phyloP scores from a whole-genome alignment of 2,888 invertebrate genomes.

The Aspidapion aeneum region DNA sequence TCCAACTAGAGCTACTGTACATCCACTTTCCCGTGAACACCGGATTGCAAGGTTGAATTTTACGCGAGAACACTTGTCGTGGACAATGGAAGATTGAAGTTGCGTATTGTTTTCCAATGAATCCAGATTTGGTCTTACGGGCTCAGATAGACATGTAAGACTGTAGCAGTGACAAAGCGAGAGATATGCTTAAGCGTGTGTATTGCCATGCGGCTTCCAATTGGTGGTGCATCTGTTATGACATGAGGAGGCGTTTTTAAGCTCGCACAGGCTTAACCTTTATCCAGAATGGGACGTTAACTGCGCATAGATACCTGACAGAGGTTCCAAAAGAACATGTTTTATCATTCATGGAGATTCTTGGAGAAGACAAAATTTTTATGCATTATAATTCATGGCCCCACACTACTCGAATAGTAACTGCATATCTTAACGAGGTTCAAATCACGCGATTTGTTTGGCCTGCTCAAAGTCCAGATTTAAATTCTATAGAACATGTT shows the following conservation, averaged over 20 bases:
- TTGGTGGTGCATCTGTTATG: no score
- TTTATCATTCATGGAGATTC: constrained; percentile 19
- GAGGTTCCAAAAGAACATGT: constrained; percentile 23
- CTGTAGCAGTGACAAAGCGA: constrained; percentile 21
- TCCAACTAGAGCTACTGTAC: constrained; percentile 18
- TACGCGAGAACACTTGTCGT: constrained; percentile 25
- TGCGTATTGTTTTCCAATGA: constrained; percentile 17
- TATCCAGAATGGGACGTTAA: no score
- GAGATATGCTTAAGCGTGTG: no score
- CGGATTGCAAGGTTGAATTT: constrained; percentile 15
- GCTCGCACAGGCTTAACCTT: no score
- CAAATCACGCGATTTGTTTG: constrained; percentile 3
- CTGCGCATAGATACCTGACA: constrained; percentile 25
- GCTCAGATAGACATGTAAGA: constrained; percentile 14
- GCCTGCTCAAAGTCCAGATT: constrained; percentile 8
- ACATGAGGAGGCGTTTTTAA: no score
- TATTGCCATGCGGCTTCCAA: no score
- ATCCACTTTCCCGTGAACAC: no score
- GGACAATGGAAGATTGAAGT: no score
- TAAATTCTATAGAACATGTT: no score
- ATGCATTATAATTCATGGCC: constrained; percentile 6
- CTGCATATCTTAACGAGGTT: constrained; percentile 1
- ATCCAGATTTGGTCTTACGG: constrained; percentile 6
- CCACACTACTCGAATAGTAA: constrained; percentile 3
- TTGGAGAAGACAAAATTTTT: no score